Base-by-base conservation (phyloP, 2,113 vertebrate genomes). In the Coryphaenoides rupestris region DNA sequence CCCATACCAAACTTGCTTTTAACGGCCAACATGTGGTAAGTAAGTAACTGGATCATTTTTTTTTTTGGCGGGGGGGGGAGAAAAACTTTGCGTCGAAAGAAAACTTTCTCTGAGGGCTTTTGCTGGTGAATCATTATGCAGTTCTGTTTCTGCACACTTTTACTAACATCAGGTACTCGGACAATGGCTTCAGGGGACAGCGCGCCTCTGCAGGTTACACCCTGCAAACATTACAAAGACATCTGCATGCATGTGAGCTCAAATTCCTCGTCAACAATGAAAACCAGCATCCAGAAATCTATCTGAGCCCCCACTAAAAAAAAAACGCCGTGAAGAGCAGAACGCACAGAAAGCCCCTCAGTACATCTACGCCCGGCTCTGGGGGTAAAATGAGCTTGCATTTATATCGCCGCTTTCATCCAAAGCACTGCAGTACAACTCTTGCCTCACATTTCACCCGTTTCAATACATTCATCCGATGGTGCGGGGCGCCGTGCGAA, bases 201-300 rank as follows among this genome's bases (percentile, higher is more conserved):
- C 2, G 69, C 33, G 61, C 26, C 73, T 59, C 26, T 17, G 58
- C 6, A 62, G 2, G 2, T 28, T 55, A 21, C 53, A 23, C 63
- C 17, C 55, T 16, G 60, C 52, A 52, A 40, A 26, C 73, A 66
- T 77, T 77, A 68, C 73, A 80, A 74, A 46, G 2, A 59, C 66
- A 85, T 78, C 72, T 65, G 24, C 62, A 72, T 60, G 56, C 55
- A 12, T 26, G 40, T 61, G 69, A 55, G 40, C 74, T 66, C 64
- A 74, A 40, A 55, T 47, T 55, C 75, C 69, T 73, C 46, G 33
- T 24, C 66, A 58, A 72, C 68, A 62, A 84, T n/a, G 47, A 50
- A 50, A 50, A 50, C 14, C 15, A 4, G 9, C 14, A 50, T 40
- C 33, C 33, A 40, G 13, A 40, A 40, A 40, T 10, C 33, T 40